Base-by-base conservation (phyloP, 2,888 invertebrate genomes). In the Cecidostiba fungosa region DNA sequence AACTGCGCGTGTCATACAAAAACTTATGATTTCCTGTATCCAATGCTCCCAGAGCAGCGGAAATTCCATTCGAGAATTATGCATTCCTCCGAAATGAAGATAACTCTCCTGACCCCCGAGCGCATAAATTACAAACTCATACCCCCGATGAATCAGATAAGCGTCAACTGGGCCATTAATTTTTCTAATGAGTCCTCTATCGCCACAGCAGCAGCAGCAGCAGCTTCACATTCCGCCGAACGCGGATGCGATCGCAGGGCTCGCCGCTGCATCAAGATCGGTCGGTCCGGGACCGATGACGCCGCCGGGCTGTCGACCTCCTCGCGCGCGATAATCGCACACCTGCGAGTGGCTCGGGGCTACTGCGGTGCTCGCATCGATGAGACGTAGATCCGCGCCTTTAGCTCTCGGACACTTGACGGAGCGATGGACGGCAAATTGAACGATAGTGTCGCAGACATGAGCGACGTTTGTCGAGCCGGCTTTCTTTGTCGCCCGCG, bases 371-470 rank as follows among this genome's bases (percentile, higher is more conserved):
- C 70, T 3, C n/a, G 12, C 70, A 50, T 36, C 70, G 70, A 70
- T 32, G 32, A 10, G 70, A 39, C 70, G 36, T 19, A 32, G 19
- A 29, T 29, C 19, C 29, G 43, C 66, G 85, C 32, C 36, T 70
- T 36, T 23, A 39, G 16, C 62, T 59, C 77, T n/a, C n/a, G n/a
- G 36, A 39, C 32, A 50, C 32, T 19, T 59, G 80, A 76, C 70
- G 62, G 66, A 29, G 8, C 69, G 66, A 77, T 50, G 62, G 79
- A 86, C 85, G 84, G 78, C 84, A 82, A 85, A 84, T 84, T 84
- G 86, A 84, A 85, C 72, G 85, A 86, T 86, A 85, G 79, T 82
- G 85, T 86, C 82, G 85, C n/a, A 39, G 36, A 73, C 77, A 32
- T 81, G 86, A 86, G 82, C 54, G 84, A 86, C 82, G 82, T 70